phyloP scores from a whole-genome alignment of 2,888 invertebrate species.

The Cryptus viduatorius region DNA sequence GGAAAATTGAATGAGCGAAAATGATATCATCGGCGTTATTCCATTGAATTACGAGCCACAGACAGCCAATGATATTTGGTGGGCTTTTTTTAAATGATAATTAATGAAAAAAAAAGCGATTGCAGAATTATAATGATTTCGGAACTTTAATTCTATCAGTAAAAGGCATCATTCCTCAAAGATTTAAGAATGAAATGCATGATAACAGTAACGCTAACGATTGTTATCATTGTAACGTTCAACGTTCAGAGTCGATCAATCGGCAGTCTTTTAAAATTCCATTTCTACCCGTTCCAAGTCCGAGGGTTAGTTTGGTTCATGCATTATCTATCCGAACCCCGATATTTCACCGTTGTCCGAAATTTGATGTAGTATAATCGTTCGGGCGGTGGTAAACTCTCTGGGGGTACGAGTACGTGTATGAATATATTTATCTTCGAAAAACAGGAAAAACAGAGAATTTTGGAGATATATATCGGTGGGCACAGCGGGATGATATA shows the following conservation, averaged over 20 bases:
- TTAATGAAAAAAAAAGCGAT: too few relatives aligned
- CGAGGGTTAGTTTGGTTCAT: constrained; percentile 19
- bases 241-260: constrained; percentile 3
- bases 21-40: too few relatives aligned
- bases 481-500: constrained; percentile 39
- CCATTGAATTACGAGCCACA: too few relatives aligned
- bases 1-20: too few relatives aligned
- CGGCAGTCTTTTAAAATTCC: constrained; percentile 7
- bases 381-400: constrained; percentile 42
- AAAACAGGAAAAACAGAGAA: constrained; percentile 32
- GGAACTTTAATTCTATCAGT: background rate
- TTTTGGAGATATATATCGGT: constrained; percentile 36
- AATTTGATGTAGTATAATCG: constrained; percentile 62
- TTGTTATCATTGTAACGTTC: background rate
- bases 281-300: background rate
- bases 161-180: background rate
- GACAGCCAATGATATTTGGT: too few relatives aligned
- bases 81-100: too few relatives aligned
- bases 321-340: constrained; percentile 36
- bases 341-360: constrained; percentile 58
- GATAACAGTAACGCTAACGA: background rate
- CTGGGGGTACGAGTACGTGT: constrained; percentile 11
- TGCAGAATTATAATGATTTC: background rate
- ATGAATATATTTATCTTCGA: constrained; percentile 44
- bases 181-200: background rate